Evolutionary conservation across 2,888 invertebrate species (phyloP).

Genomic region (Gastracanthus pulcherrimus): DNA sequence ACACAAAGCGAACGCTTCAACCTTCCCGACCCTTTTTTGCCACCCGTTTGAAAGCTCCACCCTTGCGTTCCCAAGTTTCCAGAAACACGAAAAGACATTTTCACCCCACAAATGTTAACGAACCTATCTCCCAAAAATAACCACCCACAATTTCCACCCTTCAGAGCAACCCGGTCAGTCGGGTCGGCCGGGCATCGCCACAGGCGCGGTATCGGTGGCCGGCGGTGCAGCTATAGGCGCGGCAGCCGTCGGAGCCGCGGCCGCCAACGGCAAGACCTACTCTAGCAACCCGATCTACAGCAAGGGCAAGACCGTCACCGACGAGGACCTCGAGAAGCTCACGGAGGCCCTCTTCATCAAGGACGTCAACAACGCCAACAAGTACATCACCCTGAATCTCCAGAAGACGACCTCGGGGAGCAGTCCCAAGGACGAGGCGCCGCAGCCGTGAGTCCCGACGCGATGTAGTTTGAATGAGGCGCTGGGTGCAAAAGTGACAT

Average conservation of each 20-base stretch:
- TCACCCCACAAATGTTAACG: too few relatives aligned
- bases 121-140: neutral
- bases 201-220: slow-evolving; percentile 51
- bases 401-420: slow-evolving; percentile 87
- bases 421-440: slow-evolving; percentile 85
- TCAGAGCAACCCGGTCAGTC: slow-evolving; percentile 4
- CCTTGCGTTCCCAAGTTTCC: too few relatives aligned
- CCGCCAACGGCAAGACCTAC: slow-evolving; percentile 57
- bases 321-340: slow-evolving; percentile 83
- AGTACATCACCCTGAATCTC: slow-evolving; percentile 84
- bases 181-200: slow-evolving; percentile 53
- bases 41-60: too few relatives aligned
- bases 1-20: too few relatives aligned
- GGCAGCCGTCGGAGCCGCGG: slow-evolving; percentile 56
- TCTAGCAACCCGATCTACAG: slow-evolving; percentile 73
- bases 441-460: slow-evolving; percentile 88
- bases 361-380: slow-evolving; percentile 87
- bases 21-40: too few relatives aligned
- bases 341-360: slow-evolving; percentile 86
- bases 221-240: slow-evolving; percentile 60
- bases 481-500: too few relatives aligned
- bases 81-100: too few relatives aligned
- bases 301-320: slow-evolving; percentile 78
- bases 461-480: neutral
- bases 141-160: neutral